Percentiles rank a stretch among this genome's conserved stretches.
Conservation (phyloP, 2,113 vertebrate species). For the Phaethon lepturus region DNA sequence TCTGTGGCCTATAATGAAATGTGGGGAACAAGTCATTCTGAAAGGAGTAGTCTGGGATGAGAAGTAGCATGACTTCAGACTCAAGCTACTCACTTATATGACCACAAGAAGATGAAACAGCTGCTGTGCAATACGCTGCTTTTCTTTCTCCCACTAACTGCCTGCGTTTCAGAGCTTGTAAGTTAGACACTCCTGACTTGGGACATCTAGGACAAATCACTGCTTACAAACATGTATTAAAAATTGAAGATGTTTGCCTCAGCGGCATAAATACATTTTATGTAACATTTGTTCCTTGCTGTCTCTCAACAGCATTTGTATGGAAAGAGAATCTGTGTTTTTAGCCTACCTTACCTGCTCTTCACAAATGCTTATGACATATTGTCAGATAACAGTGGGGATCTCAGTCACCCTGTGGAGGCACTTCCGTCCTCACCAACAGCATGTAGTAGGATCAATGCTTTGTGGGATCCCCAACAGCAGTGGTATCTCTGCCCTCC, state of each 20-base stretch:
- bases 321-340: neutral
- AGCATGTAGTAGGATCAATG: neutral
- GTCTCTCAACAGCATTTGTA: neutral
- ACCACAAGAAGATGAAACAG: neutral
- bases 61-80: neutral
- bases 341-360: neutral
- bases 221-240: neutral
- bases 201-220: neutral
- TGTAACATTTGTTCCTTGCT: neutral
- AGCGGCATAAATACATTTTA: neutral
- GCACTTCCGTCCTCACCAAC: neutral
- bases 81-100: neutral
- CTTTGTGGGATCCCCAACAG: neutral
- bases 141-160: neutral
- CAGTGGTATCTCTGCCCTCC: neutral
- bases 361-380: neutral
- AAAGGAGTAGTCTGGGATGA: conserved; percentile 1
- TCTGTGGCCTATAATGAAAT: neutral
- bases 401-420: neutral
- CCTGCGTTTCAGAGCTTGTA: neutral
- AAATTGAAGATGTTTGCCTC: neutral
- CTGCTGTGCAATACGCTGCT: neutral
- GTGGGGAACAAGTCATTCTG: neutral
- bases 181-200: neutral
- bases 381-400: neutral